A percentile compares a stretch with the other conserved stretches of the same genome.
Conservation (phyloP, 1,140 invertebrate genomes). For the Bombyx mandarina region DNA sequence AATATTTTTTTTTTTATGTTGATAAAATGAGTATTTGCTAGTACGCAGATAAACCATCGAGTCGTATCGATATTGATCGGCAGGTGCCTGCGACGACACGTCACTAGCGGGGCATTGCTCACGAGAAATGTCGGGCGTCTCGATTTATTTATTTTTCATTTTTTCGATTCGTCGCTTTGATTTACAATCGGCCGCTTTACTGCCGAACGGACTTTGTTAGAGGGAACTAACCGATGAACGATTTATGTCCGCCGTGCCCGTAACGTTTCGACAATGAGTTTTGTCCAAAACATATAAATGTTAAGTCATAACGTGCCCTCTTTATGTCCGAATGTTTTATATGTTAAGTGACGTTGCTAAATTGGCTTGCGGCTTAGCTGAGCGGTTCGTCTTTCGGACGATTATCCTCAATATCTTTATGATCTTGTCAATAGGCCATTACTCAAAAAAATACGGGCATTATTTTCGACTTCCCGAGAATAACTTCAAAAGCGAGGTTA, state of each 20-base stretch:
- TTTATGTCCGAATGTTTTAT: conserved; percentile 29
- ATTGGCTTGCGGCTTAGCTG: conserved; percentile 20
- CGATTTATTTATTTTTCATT: conserved; percentile 44
- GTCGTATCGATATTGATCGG: too few species aligned
- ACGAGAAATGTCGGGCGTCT: conserved; percentile 41
- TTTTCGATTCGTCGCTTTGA: conserved; percentile 62
- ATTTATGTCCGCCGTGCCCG: conserved; percentile 44
- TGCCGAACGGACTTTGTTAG: conserved; percentile 57
- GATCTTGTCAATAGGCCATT: background rate
- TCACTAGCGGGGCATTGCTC: conserved; percentile 30
- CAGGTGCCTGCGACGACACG: conserved; percentile 3
- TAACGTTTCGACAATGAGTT: conserved; percentile 38
- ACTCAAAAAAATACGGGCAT: background rate
- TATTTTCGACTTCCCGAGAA: background rate
- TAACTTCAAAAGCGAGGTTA: too few species aligned
- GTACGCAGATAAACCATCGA: too few species aligned
- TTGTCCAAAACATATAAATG: conserved; percentile 50
- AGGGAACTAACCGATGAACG: conserved; percentile 48
- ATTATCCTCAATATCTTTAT: conserved; percentile 2
- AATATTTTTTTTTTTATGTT: too few species aligned
- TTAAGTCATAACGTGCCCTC: conserved; percentile 34
- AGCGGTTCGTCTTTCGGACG: conserved; percentile 1
- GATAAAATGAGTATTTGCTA: too few species aligned
- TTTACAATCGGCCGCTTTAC: conserved; percentile 62
- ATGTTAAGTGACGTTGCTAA: conserved; percentile 34